Conservation (phyloP, 2,797 vertebrate species). For the Enoplosus armatus region DNA sequence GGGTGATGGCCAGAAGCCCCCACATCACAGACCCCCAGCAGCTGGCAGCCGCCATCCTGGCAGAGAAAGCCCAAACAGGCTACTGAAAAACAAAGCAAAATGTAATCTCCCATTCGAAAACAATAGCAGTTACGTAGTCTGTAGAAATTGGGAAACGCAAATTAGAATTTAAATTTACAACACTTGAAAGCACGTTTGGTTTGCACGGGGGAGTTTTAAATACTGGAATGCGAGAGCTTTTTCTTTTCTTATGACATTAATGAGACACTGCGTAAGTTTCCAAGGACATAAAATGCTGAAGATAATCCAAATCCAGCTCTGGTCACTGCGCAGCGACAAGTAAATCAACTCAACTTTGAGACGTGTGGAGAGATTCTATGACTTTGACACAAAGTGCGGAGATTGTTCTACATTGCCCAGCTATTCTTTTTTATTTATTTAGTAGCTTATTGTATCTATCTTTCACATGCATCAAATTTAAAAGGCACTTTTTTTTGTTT, state of each 20-base stretch:
- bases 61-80: slow-evolving; percentile 93
- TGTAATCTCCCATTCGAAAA: neutral
- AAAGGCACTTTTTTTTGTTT: slow-evolving; percentile 71
- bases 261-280: slow-evolving; percentile 13
- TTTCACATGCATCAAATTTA: slow-evolving; percentile 51
- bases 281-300: slow-evolving; percentile 15
- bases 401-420: neutral
- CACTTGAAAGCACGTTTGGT: neutral
- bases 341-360: neutral
- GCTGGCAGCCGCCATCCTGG: slow-evolving; percentile 94
- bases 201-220: neutral
- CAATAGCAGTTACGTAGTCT: neutral
- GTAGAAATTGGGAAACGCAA: slow-evolving; percentile 2
- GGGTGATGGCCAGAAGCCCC: slow-evolving; percentile 95
- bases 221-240: neutral
- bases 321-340: slow-evolving; percentile 28
- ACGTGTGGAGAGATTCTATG: slow-evolving; percentile 8
- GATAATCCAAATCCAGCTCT: slow-evolving; percentile 38
- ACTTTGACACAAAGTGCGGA: slow-evolving; percentile 15
- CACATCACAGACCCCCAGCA: slow-evolving; percentile 94
- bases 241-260: slow-evolving; percentile 27
- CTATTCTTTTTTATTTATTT: slow-evolving; percentile 49
- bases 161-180: slow-evolving; percentile 1
- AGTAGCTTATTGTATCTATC: slow-evolving; percentile 39
- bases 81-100: slow-evolving; percentile 83